Evolutionary conservation across 2,888 invertebrate species (phyloP).

Genomic region (Carabus problematicus): DNA sequence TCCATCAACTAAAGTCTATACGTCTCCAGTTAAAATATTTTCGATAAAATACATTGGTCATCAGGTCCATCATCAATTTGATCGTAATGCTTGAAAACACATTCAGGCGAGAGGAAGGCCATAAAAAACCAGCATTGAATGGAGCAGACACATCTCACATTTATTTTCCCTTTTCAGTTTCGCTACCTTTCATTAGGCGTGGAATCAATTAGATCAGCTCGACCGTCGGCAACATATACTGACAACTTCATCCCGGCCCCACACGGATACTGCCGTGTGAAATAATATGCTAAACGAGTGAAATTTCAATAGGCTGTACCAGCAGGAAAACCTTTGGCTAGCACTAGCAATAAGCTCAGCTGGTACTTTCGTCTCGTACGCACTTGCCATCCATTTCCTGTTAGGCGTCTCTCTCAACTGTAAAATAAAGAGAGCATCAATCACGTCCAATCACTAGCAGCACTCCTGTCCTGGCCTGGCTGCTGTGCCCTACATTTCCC

Average conservation of each 20-base stretch:
- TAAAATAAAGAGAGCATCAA: conserved; percentile 33
- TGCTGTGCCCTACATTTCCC: conserved; percentile 11
- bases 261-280: neutral
- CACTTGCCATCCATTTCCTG: conserved; percentile 5
- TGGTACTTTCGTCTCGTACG: neutral
- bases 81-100: too few relatives aligned
- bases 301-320: neutral
- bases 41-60: too few relatives aligned
- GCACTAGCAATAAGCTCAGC: too few relatives aligned
- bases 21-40: too few relatives aligned
- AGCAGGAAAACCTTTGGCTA: neutral
- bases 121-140: too few relatives aligned
- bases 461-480: neutral
- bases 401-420: neutral
- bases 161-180: conserved; percentile 4
- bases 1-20: too few relatives aligned
- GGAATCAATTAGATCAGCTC: conserved; percentile 15
- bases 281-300: conserved; percentile 28
- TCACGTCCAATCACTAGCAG: conserved; percentile 33
- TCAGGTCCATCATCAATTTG: too few relatives aligned
- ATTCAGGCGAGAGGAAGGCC: too few relatives aligned
- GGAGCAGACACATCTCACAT: conserved; percentile 7
- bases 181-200: conserved; percentile 10
- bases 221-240: conserved; percentile 7
- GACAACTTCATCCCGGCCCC: neutral